Evolutionary conservation across 2,797 vertebrate genomes (phyloP), one percentile per base, ranked within the genome.

Genomic region (Pangasius krempfi): DNA sequence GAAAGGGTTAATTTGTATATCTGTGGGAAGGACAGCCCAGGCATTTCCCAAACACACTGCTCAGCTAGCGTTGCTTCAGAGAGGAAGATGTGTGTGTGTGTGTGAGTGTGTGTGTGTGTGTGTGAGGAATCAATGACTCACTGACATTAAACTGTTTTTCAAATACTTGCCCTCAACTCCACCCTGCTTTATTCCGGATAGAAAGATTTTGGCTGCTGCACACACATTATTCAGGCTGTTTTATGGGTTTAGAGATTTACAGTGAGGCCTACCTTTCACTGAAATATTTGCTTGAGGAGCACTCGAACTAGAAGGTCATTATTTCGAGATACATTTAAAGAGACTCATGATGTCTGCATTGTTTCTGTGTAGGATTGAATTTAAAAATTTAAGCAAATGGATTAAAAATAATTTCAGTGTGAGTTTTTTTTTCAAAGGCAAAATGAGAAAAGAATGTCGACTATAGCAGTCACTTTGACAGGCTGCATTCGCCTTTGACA

Each of bases 161-260:
- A 47, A 30, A 25, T 62, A 62, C 12, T 37, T 76, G 80, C 72
- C 50, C 44, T n/a, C 82, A 84, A 27, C 88, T 86, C 44, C 87
- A 84, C 68, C 54, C 70, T 76, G 66, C 79, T 60, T 60, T 83
- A 47, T 68, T 70, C 20, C 6, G 14, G 47, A 56, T 44, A 20
- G 10, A 79, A 12, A 16, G 22, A 13, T 44, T 79, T 56, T 4
- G 33, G 80, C 44, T 37, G 40, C 87, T 18, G n/a, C 20, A 78
- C 60, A 40, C 44, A 30, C 68, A 78, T 44, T 84, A 83, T 56
- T 85, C 66, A 14, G 52, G 37, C 62, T 1, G 14, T 78, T 73
- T 62, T 78, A 54, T 54, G 30, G 72, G 33, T 54, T 47, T 85
- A 0, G 81, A 68, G 87, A 88, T 84, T 88, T 62, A 88, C 60